Evolutionary conservation across 1,140 invertebrate species (phyloP), one percentile per base, ranked within the genome.

Genomic region (Chymomyza costata): DNA sequence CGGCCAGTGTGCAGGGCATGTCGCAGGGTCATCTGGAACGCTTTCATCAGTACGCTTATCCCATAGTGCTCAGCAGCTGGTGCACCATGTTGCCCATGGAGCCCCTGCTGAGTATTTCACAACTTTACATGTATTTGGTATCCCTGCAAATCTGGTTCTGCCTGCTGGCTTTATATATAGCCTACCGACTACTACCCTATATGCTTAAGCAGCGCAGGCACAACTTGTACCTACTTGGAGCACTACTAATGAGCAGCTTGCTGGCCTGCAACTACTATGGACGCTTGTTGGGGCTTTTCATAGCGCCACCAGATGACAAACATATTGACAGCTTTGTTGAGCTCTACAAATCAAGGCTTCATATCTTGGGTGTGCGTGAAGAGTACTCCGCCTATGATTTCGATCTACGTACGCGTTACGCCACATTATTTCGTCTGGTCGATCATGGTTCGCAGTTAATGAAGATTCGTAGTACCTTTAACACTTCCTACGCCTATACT

Each of bases 71-170:
- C 7, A 14, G 38, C 37, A 71, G 50, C 10, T 76, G 71, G 71
- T 76, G 71, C 25, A 78, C 66, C 14, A 76, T 76, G 71, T 6
- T 78, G 47, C 71, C 71, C 2, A 19, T 38, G 15, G 53, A 78
- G 6, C 32, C 6, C 3, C 13, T 8, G 3, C 6, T n/a, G n/a
- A 34, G 8, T 13, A 3, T 13, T 3, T 10, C 6, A 3, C 3
- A 34, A 6, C 3, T 37, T 1, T 17, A 46, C 3, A 37, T 70
- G 0, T 8, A 52, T 2, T 32, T 53, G 1, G 19, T 39, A 0
- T 49, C 65, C 8, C 7, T 48, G 3, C 53, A 59, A 1, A 6
- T 18, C 0, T 58, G 38, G 25, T 46, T 53, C 6, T 6, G 14
- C 19, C 40, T 34, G 8, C 8, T 34, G 3, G 32, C 8, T 13